These are phyloP conservation scores for Hylomyscus alleni DNA, from an alignment of 2,797 vertebrate genomes.

Conservation along the genomic window DNA sequence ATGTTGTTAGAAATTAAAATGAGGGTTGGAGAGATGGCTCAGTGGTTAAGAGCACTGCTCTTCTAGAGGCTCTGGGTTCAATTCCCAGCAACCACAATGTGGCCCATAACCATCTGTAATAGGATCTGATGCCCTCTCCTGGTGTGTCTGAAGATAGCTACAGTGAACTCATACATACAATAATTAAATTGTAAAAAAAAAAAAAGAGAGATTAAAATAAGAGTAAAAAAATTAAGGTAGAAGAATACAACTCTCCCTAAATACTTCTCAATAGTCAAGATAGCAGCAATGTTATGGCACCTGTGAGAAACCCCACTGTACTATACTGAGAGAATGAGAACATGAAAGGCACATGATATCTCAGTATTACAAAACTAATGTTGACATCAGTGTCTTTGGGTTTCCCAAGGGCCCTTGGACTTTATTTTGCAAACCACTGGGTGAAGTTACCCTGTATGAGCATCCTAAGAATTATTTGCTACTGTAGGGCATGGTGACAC, in stretches of 20 bases:
- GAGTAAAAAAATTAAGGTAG: conserved; percentile 60
- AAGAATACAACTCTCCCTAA: background rate
- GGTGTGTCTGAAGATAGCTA: background rate
- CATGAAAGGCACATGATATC: background rate
- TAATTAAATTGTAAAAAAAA: too few species aligned
- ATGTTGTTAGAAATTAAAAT: conserved; percentile 60
- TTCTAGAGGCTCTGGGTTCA: background rate
- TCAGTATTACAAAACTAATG: conserved; percentile 5
- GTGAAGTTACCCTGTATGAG: conserved; percentile 24
- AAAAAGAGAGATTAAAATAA: conserved; percentile 53
- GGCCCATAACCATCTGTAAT: background rate
- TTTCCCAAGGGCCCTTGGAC: background rate
- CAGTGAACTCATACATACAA: background rate
- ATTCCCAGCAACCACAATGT: background rate
- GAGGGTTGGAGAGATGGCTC: background rate
- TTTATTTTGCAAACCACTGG: conserved; percentile 60
- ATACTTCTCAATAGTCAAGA: background rate
- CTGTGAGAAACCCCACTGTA: background rate
- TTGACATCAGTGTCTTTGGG: background rate
- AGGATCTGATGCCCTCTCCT: background rate
- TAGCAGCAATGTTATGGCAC: background rate
- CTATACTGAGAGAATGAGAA: background rate
- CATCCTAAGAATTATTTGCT: background rate
- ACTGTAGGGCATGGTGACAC: background rate
- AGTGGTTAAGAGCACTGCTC: background rate